Base-by-base conservation (phyloP, 2,797 vertebrate species). In the Pteropus rufus region DNA sequence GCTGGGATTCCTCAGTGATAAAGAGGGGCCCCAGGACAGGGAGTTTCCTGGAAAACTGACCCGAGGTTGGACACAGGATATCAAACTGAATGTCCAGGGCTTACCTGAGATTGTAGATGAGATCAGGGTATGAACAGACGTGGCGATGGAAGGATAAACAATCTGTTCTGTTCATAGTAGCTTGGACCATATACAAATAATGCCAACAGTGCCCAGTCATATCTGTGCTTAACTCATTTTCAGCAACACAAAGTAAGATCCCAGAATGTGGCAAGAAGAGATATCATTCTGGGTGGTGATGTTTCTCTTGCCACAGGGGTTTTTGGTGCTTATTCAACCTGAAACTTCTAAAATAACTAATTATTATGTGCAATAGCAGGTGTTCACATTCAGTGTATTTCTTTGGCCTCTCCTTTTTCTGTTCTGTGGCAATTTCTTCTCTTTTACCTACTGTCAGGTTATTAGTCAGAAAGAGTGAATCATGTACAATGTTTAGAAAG, bases 271-370 rank as follows among this genome's bases (percentile, higher is more conserved):
- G 41, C 31, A 69, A 73, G 18, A 85, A 67, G 34, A 70, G 34
- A 81, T 10, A 56, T 46, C 24, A 2, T 41, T 89, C 12, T n/a
- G 49, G 82, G 85, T 84, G 60, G 90, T 62, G 79, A 80, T 46
- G 34, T 54, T 88, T 96, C 67, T 54, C 56, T 87, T 91, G 83
- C 93, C 0, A 0, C 16, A 70, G 94, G 82, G 94, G 34, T 2
- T 97, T 97, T 97, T 95, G 34, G 44, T 94, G 44, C 34, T 84
- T 69, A 89, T 94, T 97, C 93, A 97, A 85, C 75, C 62, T 79
- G 94, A 98, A 97, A 96, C 70, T 93, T 89, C 56, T 41, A 82
- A 93, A 95, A 77, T 80, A 93, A 69, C 65, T 88, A 69, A 60
- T 44, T 93, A n/a, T 8, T 8, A 41, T 31, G 12, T 58, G 21